Evolutionary conservation across 2,113 vertebrate species (phyloP).

Genomic region (Cinclus mexicanus): DNA sequence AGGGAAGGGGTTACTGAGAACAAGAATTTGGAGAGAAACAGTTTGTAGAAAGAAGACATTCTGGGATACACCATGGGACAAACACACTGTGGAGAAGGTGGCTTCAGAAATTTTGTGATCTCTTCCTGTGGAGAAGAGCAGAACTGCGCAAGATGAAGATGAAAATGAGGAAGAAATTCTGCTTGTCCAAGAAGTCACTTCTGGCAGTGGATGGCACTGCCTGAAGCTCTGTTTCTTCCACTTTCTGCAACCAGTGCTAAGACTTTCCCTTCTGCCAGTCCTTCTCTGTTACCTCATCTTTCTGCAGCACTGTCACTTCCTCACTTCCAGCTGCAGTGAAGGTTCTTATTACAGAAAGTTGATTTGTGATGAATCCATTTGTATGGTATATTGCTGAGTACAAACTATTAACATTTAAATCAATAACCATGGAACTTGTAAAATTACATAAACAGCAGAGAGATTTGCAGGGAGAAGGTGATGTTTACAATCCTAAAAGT

Average conservation of each 20-base stretch:
- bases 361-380: not conserved
- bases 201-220: not conserved
- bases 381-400: not conserved
- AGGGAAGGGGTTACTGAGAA: not conserved
- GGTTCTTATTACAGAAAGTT: not conserved
- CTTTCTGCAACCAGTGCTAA: not conserved
- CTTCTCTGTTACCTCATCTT: not conserved
- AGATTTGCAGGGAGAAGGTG: not conserved
- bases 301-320: not conserved
- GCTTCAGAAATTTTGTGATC: not conserved
- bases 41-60: not conserved
- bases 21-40: not conserved
- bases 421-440: not conserved
- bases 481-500: not conserved
- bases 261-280: not conserved
- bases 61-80: not conserved
- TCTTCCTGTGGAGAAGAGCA: not conserved
- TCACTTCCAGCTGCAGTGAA: not conserved
- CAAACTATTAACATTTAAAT: not conserved
- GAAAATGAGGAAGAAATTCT: not conserved
- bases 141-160: not conserved
- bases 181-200: not conserved
- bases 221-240: not conserved
- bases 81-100: not conserved
- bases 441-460: not conserved